phyloP scores from a whole-genome alignment of 2,113 vertebrate genomes.

The Microtus montanus region DNA sequence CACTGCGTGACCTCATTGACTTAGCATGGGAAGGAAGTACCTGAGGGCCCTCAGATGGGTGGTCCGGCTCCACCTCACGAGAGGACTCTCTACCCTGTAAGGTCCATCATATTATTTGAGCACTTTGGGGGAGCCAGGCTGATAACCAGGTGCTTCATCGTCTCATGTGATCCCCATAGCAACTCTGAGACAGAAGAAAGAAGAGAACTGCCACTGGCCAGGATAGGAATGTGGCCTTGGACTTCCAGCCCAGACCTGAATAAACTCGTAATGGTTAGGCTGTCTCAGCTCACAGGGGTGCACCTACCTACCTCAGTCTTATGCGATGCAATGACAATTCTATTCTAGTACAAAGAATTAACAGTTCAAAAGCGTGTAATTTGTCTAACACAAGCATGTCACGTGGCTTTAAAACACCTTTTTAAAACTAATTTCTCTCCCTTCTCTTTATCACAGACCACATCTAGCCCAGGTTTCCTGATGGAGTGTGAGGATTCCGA shows the following conservation, averaged over 20 bases:
- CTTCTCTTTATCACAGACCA: background rate
- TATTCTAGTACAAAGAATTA: background rate
- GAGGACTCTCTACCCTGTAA: background rate
- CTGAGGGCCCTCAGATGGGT: background rate
- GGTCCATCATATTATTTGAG: background rate
- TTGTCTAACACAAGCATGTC: background rate
- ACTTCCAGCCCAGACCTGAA: background rate
- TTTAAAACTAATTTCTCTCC: background rate
- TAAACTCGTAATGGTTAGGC: background rate
- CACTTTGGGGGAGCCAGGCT: background rate
- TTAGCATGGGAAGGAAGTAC: no score
- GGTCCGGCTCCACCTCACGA: background rate
- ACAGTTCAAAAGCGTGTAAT: background rate
- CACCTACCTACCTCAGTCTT: background rate
- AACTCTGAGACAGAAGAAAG: background rate
- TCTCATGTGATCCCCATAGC: background rate
- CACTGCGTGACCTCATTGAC: background rate
- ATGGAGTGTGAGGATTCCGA: background rate
- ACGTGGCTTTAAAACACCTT: background rate
- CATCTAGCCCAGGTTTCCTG: background rate
- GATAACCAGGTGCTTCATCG: background rate
- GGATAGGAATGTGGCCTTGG: background rate
- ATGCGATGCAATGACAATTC: background rate
- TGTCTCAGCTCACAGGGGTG: background rate
- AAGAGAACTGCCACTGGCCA: background rate